These are phyloP conservation scores for Xenopus petersii DNA, from an alignment of 2,797 vertebrate genomes.

Conservation along the genomic window DNA sequence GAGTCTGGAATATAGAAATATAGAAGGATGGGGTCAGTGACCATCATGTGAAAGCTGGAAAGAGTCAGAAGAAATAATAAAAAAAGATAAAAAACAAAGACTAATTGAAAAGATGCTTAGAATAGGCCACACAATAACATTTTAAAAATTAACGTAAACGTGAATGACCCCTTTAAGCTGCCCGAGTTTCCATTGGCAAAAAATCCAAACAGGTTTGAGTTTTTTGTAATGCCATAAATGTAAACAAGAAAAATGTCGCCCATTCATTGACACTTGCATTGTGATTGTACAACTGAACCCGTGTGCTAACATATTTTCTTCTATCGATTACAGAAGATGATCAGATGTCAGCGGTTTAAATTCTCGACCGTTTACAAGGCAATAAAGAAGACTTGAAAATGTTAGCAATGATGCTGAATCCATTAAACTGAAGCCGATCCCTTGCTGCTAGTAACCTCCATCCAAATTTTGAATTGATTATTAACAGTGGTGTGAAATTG, in stretches of 20 bases:
- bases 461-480: slow-evolving; percentile 8
- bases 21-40: too few relatives aligned
- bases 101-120: too few relatives aligned
- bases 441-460: slow-evolving; percentile 56
- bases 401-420: slow-evolving; percentile 16
- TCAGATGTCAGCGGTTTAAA: slow-evolving; percentile 90
- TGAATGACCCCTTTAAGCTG: too few relatives aligned
- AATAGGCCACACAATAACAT: too few relatives aligned
- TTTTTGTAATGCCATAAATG: too few relatives aligned
- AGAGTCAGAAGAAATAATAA: too few relatives aligned
- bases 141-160: too few relatives aligned
- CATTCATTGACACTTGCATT: not conserved
- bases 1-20: too few relatives aligned
- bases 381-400: slow-evolving; percentile 20
- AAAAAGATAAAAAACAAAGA: too few relatives aligned
- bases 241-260: not conserved
- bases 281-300: not conserved
- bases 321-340: slow-evolving; percentile 78
- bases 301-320: not conserved
- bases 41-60: too few relatives aligned
- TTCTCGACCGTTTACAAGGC: slow-evolving; percentile 17
- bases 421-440: slow-evolving; percentile 40
- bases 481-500: not conserved
- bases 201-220: too few relatives aligned
- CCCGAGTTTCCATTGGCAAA: too few relatives aligned